These are phyloP conservation scores for Caenorhabditis sp. DNA, from an alignment of 2,888 invertebrate species.

Conservation along the genomic window DNA sequence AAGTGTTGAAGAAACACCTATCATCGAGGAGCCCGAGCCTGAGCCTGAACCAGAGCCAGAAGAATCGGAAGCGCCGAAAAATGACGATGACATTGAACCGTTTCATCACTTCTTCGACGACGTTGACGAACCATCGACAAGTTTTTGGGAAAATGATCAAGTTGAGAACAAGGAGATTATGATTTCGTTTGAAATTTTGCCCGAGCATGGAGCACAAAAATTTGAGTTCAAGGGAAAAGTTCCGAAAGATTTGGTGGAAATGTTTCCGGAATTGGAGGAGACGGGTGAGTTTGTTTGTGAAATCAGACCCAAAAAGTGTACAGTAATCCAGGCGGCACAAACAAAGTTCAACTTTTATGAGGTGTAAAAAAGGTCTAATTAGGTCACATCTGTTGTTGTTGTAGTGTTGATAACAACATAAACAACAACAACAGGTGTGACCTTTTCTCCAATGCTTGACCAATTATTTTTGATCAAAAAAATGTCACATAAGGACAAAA, in stretches of 20 bases:
- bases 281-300: slow-evolving; percentile 18
- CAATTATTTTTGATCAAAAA: too few relatives aligned
- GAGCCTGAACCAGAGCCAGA: not conserved
- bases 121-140: slow-evolving; percentile 4
- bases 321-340: too few relatives aligned
- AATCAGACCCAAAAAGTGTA: not conserved
- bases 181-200: slow-evolving; percentile 18
- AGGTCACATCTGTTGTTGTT: too few relatives aligned
- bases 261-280: slow-evolving; percentile 27
- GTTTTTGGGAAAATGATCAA: not conserved
- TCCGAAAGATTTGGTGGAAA: slow-evolving; percentile 11
- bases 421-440: too few relatives aligned
- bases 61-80: too few relatives aligned
- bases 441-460: too few relatives aligned
- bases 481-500: too few relatives aligned
- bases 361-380: too few relatives aligned
- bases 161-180: slow-evolving; percentile 9
- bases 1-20: not conserved
- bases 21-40: too few relatives aligned
- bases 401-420: too few relatives aligned
- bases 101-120: slow-evolving; percentile 9
- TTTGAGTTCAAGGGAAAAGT: slow-evolving; percentile 20
- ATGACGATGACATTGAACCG: not conserved
- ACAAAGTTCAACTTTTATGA: too few relatives aligned
- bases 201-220: slow-evolving; percentile 5